Base-by-base conservation (phyloP, 37 sponge, comb jelly and placozoan species). In the Theonella swinhoei region DNA sequence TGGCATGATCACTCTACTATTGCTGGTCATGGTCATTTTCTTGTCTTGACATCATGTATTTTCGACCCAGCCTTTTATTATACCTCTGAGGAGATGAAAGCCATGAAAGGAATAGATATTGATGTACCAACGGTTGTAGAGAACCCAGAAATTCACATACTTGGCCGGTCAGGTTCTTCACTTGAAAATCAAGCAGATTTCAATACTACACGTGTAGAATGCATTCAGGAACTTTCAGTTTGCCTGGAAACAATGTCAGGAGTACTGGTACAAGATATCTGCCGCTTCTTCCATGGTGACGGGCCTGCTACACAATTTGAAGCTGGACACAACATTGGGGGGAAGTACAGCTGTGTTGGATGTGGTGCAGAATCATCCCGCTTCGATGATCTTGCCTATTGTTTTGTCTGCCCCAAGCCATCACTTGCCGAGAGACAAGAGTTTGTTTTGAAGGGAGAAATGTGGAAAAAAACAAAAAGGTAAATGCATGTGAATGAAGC, bases 231-330 rank as follows among this genome's bases (percentile, higher is more conserved):
- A 35, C 34, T 78, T 35, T 25, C 62, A 23, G 24, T 26, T 37
- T 33, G 62, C 28, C 61, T 76, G 22, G 34, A 25, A 23, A 23
- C 64, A 4, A 5, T 34, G 24, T n/a, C 35, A 64, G 78, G 78
- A 11, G 37, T 34, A n/a, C n/a, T n/a, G n/a, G n/a, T n/a, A n/a
- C n/a, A 36, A 64, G 78, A 78, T 23, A 34, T 76, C 23, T 24
- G n/a, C 23, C 77, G 77, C 24, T 76, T 76, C 63, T 76, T 76
- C 34, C 77, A 76, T 76, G 77, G 77, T 61, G 77, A 76, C 37
- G 78, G 78, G 37, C 78, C 78, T 38, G 64, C 78, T 23, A 30
- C 25, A 65, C 78, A 78, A 26, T 76, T 76, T 60, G 77, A 76
- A 60, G 63, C 77, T 61, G 77, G 77, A 24, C 32, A 76, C 63